phyloP scores from a whole-genome alignment of 1,140 invertebrate genomes.

The Drosophila ironensis region DNA sequence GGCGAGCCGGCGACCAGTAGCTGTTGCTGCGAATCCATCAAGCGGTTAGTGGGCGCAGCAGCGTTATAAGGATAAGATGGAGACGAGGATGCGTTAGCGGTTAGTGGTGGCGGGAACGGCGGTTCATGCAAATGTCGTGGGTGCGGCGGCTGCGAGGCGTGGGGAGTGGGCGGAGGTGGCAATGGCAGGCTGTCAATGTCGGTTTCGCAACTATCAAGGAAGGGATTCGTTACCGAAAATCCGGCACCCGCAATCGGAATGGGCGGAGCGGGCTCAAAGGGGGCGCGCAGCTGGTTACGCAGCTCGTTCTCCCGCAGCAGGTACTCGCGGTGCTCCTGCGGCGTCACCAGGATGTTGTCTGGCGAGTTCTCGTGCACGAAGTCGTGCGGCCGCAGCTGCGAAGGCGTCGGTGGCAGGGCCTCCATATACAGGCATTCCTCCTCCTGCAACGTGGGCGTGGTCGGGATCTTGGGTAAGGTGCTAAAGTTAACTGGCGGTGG shows the following conservation, averaged over 20 bases:
- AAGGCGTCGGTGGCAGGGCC: conserved; percentile 55
- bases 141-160: conserved; percentile 37
- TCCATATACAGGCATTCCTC: conserved; percentile 72
- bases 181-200: conserved; percentile 76
- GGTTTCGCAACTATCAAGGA: conserved; percentile 73
- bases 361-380: conserved; percentile 79
- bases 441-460: conserved; percentile 15
- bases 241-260: conserved; percentile 54
- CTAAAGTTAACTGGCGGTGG: conserved; percentile 76
- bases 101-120: conserved; percentile 52
- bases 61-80: conserved; percentile 44
- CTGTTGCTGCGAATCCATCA: conserved; percentile 61
- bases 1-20: conserved; percentile 63
- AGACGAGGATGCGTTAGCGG: conserved; percentile 77
- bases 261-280: conserved; percentile 70
- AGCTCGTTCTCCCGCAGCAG: conserved; percentile 78
- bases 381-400: conserved; percentile 60
- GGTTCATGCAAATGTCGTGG: conserved; percentile 68
- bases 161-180: conserved; percentile 68
- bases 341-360: conserved; percentile 72
- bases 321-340: conserved; percentile 77
- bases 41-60: conserved; percentile 49
- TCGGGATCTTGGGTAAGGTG: conserved; percentile 60
- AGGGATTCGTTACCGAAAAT: conserved; percentile 78
- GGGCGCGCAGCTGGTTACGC: conserved; percentile 68